These are phyloP conservation scores for Drosophila dunni DNA, from an alignment of 1,140 invertebrate species.

Conservation along the genomic window DNA sequence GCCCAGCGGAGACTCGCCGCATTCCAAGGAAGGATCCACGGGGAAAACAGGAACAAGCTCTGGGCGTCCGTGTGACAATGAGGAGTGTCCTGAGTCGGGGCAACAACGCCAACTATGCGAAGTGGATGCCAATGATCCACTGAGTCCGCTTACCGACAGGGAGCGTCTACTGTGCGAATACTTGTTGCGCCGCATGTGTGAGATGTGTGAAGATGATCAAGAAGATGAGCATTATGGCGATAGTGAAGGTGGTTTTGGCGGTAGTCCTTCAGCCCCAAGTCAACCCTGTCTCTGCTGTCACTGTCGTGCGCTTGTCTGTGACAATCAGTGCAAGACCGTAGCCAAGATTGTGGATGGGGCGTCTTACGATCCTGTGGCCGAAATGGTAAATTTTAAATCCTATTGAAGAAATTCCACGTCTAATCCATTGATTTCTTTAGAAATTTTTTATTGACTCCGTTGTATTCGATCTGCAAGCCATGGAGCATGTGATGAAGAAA, in stretches of 20 bases:
- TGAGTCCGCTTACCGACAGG: conserved; percentile 28
- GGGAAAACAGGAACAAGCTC: neutral
- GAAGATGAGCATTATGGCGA: conserved; percentile 16
- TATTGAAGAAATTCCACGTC: neutral
- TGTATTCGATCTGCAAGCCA: conserved; percentile 71
- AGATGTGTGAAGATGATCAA: conserved; percentile 20
- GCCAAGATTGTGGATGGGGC: conserved; percentile 55
- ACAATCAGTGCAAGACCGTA: conserved; percentile 63
- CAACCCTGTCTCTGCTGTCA: conserved; percentile 62
- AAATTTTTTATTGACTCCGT: conserved; percentile 81
- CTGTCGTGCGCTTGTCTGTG: conserved; percentile 62
- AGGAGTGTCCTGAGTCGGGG: neutral
- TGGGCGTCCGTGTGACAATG: neutral
- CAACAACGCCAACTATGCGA: neutral
- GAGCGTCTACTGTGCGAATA: conserved; percentile 36
- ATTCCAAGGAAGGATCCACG: neutral
- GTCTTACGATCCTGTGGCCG: conserved; percentile 54
- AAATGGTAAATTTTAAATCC: conserved; percentile 54
- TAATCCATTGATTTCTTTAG: conserved; percentile 27
- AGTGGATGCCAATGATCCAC: neutral
- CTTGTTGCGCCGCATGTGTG: conserved; percentile 37
- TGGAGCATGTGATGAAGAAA: conserved; percentile 70
- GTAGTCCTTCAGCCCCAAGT: neutral
- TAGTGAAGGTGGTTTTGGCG: neutral
- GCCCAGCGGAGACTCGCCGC: neutral